Evolutionary conservation across 1,140 invertebrate species (phyloP).

Genomic region (Bombyx mandarina): DNA sequence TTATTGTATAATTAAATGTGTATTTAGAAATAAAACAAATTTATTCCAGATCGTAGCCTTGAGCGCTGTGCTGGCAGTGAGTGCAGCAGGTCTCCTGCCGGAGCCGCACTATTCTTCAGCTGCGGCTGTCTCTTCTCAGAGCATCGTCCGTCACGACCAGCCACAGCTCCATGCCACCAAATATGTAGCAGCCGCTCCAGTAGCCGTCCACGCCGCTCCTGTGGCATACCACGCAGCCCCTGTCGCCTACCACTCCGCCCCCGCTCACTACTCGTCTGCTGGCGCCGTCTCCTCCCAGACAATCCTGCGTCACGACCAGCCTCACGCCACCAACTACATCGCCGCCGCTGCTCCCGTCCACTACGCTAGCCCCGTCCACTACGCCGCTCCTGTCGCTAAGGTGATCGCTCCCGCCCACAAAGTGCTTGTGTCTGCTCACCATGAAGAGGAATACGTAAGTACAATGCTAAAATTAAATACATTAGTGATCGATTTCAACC

Average conservation of each 20-base stretch:
- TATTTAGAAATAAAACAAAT: not conserved
- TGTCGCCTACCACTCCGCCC: slow-evolving; percentile 36
- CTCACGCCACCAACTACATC: slow-evolving; percentile 14
- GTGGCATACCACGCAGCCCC: slow-evolving; percentile 18
- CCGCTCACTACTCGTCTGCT: slow-evolving; percentile 27
- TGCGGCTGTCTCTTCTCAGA: slow-evolving; percentile 45
- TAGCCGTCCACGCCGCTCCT: slow-evolving; percentile 35
- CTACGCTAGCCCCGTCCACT: slow-evolving; percentile 4
- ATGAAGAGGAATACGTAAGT: slow-evolving; percentile 32
- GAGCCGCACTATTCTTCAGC: slow-evolving; percentile 34
- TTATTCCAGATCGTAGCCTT: slow-evolving; percentile 36
- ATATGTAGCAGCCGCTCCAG: slow-evolving; percentile 24
- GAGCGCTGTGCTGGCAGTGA: slow-evolving; percentile 39
- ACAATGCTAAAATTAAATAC: not conserved
- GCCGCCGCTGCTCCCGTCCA: slow-evolving; percentile 4
- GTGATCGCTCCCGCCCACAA: slow-evolving; percentile 28
- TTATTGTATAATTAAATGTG: not conserved
- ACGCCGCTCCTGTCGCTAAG: slow-evolving; percentile 12
- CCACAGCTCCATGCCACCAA: slow-evolving; percentile 15
- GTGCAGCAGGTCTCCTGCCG: slow-evolving; percentile 40
- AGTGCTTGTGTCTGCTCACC: slow-evolving; percentile 22
- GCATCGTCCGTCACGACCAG: slow-evolving; percentile 38
- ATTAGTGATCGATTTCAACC: not conserved
- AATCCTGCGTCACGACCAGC: slow-evolving; percentile 28
- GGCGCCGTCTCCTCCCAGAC: slow-evolving; percentile 31